phyloP scores from a whole-genome alignment of 2,113 vertebrate genomes.

The Theristicus caerulescens region DNA sequence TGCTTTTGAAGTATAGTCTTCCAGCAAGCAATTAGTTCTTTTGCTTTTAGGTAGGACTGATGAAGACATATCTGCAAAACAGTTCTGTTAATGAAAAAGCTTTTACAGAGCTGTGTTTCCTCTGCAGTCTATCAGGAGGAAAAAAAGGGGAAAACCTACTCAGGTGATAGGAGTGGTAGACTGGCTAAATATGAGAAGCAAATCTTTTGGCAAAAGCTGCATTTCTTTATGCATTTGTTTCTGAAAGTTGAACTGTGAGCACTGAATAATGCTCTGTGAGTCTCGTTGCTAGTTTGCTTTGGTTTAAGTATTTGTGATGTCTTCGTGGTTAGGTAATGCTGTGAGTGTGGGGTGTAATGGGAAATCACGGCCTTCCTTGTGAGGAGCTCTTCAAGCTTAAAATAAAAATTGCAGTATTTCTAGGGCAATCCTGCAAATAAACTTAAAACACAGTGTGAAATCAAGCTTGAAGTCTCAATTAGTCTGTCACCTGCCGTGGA shows the following conservation, averaged over 20 bases:
- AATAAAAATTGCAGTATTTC: slow-evolving; percentile 10
- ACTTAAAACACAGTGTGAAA: neutral
- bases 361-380: neutral
- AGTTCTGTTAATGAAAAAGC: neutral
- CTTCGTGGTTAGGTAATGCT: neutral
- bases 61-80: neutral
- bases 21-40: neutral
- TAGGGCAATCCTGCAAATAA: slow-evolving; percentile 7
- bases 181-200: neutral
- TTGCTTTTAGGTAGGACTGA: neutral
- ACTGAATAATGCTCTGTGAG: neutral
- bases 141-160: neutral
- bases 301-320: neutral
- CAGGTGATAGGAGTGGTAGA: neutral
- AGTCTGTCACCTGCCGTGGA: neutral
- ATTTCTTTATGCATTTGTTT: neutral
- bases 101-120: neutral
- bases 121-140: neutral
- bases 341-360: neutral
- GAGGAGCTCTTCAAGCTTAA: slow-evolving; percentile 29
- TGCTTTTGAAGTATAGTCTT: neutral
- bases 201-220: neutral
- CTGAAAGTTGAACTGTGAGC: neutral
- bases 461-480: slow-evolving; percentile 32
- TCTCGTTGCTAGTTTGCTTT: neutral